A percentile compares a stretch with the other conserved stretches of the same genome.
These are phyloP conservation scores for Amorpha juglandis DNA, from an alignment of 2,888 invertebrate species.

Conservation along the genomic window DNA sequence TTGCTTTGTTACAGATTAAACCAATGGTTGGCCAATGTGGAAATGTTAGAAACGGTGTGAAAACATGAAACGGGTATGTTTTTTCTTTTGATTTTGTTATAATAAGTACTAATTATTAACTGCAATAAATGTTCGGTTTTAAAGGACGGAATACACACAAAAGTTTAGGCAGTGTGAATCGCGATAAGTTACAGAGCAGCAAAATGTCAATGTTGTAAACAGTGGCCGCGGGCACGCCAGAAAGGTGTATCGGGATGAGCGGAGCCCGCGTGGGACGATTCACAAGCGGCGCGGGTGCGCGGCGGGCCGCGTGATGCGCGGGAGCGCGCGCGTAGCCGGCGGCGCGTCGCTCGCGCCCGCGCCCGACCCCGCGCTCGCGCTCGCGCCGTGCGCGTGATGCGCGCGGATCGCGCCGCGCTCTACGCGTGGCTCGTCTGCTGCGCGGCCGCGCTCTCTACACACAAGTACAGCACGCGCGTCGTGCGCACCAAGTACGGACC, in stretches of 20 bases:
- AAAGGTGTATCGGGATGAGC: conserved; percentile 64
- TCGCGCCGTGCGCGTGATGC: conserved; percentile 75
- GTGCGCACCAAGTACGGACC: conserved; percentile 96
- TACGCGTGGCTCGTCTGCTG: conserved; percentile 84
- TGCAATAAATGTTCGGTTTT: too few species aligned
- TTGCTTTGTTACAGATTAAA: conserved; percentile 61
- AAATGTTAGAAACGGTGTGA: conserved; percentile 45
- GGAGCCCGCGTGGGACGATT: conserved; percentile 56
- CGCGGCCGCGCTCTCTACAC: conserved; percentile 84
- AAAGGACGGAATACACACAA: not conserved
- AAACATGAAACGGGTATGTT: conserved; percentile 74
- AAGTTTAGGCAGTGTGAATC: not conserved
- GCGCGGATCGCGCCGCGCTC: conserved; percentile 81
- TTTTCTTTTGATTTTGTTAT: conserved; percentile 1
- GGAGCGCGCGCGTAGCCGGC: conserved; percentile 61
- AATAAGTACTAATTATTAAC: too few species aligned
- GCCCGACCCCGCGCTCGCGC: conserved; percentile 60
- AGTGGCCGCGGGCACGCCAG: conserved; percentile 69
- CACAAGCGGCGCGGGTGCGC: conserved; percentile 51
- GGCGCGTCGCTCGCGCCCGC: conserved; percentile 62
- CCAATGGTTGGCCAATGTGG: conserved; percentile 56
- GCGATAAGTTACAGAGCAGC: not conserved
- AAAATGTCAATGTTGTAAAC: conserved; percentile 35
- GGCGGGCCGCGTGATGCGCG: conserved; percentile 66
- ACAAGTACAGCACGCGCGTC: conserved; percentile 92